A percentile compares a stretch with the other conserved stretches of the same genome.
phyloP scores from a whole-genome alignment of 2,888 invertebrate genomes.

The Boloria euphrosyne region DNA sequence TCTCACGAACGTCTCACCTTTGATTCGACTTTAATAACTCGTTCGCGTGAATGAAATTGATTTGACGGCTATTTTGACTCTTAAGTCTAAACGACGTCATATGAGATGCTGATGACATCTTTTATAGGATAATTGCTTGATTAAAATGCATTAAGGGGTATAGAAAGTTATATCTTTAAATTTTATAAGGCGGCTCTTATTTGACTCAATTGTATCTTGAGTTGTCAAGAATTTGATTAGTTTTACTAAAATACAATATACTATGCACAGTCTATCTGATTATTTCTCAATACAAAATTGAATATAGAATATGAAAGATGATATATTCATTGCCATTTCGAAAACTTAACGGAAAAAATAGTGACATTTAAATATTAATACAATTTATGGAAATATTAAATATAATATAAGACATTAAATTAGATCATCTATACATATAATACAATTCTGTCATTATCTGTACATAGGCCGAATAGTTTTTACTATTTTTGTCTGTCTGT shows the following conservation, averaged over 20 bases:
- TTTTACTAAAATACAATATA: not conserved
- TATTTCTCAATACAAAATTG: no score
- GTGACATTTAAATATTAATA: no score
- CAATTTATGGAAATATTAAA: no score
- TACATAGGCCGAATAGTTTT: no score
- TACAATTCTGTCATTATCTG: no score
- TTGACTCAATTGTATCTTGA: slow-evolving; percentile 3
- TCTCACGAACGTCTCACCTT: slow-evolving; percentile 74
- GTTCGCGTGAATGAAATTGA: slow-evolving; percentile 80
- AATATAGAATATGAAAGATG: no score
- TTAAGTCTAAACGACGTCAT: slow-evolving; percentile 43
- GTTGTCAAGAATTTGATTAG: not conserved
- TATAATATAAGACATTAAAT: no score
- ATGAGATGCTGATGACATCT: slow-evolving; percentile 45
- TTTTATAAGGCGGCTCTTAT: slow-evolving; percentile 1
- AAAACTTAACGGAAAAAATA: no score
- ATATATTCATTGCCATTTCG: no score
- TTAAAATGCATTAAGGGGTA: slow-evolving; percentile 31
- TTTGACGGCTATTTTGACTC: slow-evolving; percentile 72
- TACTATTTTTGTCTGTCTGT: no score
- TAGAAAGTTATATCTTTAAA: slow-evolving; percentile 15
- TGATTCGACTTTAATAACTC: slow-evolving; percentile 78
- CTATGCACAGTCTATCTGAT: no score
- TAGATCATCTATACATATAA: no score
- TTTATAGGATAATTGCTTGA: slow-evolving; percentile 43